A percentile compares a stretch with the other conserved stretches of the same genome.
These are phyloP conservation scores for Syrmaticus mikado DNA, from an alignment of 2,113 vertebrate genomes.

Conservation along the genomic window DNA sequence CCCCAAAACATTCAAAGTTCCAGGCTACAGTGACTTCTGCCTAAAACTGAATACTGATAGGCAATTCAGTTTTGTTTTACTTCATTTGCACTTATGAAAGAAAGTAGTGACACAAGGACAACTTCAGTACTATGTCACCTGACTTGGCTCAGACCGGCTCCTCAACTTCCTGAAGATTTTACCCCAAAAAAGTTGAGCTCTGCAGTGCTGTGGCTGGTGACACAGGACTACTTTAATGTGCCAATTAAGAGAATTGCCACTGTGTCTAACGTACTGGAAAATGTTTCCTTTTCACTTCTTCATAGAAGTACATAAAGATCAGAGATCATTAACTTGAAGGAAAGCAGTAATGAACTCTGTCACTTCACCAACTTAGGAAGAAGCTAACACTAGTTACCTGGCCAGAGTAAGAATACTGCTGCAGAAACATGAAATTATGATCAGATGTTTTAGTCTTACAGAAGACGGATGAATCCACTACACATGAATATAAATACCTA, in stretches of 20 bases:
- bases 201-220: not conserved
- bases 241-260: not conserved
- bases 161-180: not conserved
- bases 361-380: not conserved
- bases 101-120: not conserved
- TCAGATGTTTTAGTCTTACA: not conserved
- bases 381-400: not conserved
- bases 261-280: not conserved
- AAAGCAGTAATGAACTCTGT: not conserved
- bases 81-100: not conserved
- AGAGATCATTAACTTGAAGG: not conserved
- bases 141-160: not conserved
- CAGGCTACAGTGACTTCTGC: not conserved
- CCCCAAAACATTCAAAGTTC: not conserved
- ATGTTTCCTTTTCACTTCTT: not conserved
- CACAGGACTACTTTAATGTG: not conserved
- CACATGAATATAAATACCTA: not conserved
- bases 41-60: not conserved
- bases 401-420: not conserved
- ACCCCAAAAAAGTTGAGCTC: not conserved
- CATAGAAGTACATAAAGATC: not conserved
- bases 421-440: not conserved
- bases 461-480: rapidly evolving
- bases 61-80: not conserved
- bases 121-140: rapidly evolving